Conservation (phyloP, 2,888 invertebrate genomes). For the Podabrus alpinus region DNA sequence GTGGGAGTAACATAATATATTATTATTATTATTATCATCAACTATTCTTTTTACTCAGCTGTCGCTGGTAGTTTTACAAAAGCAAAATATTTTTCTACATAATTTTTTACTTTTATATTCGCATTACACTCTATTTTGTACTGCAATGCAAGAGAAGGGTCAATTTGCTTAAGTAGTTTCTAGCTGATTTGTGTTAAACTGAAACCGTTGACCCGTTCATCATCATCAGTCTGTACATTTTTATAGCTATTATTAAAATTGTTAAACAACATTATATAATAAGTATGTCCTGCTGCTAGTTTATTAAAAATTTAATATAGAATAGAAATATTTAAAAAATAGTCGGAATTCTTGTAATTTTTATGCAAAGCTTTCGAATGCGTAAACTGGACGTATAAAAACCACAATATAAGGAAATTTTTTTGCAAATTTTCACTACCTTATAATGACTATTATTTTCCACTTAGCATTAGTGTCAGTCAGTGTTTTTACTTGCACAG, state of each 20-base stretch:
- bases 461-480: slow-evolving; percentile 20
- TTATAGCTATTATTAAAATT: neutral
- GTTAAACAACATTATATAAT: neutral
- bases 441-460: slow-evolving; percentile 21
- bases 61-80: neutral
- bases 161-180: neutral
- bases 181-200: neutral
- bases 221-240: neutral
- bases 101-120: neutral
- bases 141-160: neutral
- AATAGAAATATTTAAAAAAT: neutral
- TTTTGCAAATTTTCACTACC: slow-evolving; percentile 3
- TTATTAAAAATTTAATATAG: neutral
- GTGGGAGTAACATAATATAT: neutral
- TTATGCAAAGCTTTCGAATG: neutral
- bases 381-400: neutral
- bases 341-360: neutral
- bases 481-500: slow-evolving; percentile 14
- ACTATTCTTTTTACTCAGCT: neutral
- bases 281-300: neutral
- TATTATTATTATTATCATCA: neutral
- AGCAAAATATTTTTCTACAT: neutral
- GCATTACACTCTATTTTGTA: neutral
- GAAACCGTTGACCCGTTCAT: neutral
- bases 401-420: neutral